Conservation (phyloP, 2,113 vertebrate species). For the Psittacus erithacus region DNA sequence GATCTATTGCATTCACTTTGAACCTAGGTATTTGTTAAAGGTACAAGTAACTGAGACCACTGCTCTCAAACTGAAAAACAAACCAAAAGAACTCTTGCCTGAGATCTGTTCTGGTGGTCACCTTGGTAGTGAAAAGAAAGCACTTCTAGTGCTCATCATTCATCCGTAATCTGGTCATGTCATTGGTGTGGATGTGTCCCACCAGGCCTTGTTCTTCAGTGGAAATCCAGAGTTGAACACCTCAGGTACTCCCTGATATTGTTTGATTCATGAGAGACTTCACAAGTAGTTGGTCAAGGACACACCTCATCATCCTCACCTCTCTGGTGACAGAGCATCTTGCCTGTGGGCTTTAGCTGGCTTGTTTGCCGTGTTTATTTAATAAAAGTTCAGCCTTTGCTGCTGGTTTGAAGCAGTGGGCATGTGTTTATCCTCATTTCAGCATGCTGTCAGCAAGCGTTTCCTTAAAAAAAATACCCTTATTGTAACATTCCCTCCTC, state of each 20-base stretch:
- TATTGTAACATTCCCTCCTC: background rate
- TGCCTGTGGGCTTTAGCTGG: constrained; percentile 15
- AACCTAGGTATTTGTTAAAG: background rate
- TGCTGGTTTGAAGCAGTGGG: background rate
- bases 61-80: background rate
- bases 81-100: background rate
- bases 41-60: background rate
- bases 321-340: background rate
- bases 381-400: background rate
- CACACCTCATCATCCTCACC: constrained; percentile 39
- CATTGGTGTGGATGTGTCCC: rapidly evolving
- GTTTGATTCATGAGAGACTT: background rate
- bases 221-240: background rate
- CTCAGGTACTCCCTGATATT: background rate
- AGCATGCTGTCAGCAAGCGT: background rate
- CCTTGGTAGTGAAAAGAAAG: background rate
- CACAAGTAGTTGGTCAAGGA: background rate
- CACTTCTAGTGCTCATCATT: rapidly evolving
- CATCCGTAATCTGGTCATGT: rapidly evolving
- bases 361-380: constrained; percentile 2
- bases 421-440: constrained; percentile 56
- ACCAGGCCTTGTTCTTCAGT: background rate
- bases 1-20: background rate
- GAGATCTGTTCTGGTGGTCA: background rate
- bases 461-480: background rate